Evolutionary conservation across 2,888 invertebrate species (phyloP).

Genomic region (Piscicola geometra): DNA sequence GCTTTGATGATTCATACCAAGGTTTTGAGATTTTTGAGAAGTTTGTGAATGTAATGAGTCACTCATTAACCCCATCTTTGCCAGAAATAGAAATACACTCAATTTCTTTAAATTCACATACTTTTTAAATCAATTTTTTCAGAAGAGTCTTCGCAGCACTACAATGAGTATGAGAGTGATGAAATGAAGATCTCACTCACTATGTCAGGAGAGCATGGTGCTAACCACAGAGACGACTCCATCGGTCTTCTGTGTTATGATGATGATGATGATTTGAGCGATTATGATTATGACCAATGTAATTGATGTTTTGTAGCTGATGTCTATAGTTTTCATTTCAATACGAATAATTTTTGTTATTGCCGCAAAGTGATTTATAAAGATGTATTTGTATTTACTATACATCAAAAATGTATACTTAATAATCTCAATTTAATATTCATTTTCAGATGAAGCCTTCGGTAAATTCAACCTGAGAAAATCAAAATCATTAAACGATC

Average conservation of each 20-base stretch:
- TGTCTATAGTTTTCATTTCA: not conserved
- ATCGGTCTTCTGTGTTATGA: conserved; percentile 2
- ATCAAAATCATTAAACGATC: not conserved
- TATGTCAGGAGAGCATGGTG: not conserved
- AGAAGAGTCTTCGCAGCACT: not conserved
- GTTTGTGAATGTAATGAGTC: too few relatives aligned
- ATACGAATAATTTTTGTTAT: too few relatives aligned
- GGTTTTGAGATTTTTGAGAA: too few relatives aligned
- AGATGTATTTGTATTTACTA: too few relatives aligned
- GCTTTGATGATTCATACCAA: conserved; percentile 6
- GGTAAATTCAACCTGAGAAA: too few relatives aligned
- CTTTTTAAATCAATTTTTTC: not conserved
- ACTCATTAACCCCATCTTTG: too few relatives aligned
- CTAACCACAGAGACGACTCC: not conserved
- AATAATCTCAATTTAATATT: too few relatives aligned
- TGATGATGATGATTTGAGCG: conserved; percentile 3
- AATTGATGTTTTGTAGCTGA: not conserved
- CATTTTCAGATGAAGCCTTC: too few relatives aligned
- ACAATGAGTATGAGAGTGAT: not conserved
- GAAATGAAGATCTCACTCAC: not conserved
- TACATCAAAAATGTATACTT: too few relatives aligned
- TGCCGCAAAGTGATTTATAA: too few relatives aligned
- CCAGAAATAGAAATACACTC: too few relatives aligned
- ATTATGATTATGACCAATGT: not conserved
- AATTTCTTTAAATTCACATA: too few relatives aligned